These are phyloP conservation scores for Diarsia mendica DNA, from an alignment of 2,888 invertebrate genomes.

Conservation along the genomic window DNA sequence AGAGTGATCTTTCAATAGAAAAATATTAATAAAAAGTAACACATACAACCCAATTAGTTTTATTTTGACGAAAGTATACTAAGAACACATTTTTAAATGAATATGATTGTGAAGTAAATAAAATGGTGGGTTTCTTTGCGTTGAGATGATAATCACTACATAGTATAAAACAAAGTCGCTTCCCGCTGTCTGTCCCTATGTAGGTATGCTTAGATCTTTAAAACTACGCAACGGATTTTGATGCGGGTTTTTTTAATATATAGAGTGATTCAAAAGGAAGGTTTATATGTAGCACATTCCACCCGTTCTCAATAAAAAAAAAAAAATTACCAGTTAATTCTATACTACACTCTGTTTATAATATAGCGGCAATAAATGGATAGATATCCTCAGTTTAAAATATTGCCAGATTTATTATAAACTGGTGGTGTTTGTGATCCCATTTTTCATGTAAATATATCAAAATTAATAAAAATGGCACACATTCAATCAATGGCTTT, in stretches of 20 bases:
- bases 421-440: background rate
- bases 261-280: too few relatives aligned
- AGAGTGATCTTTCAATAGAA: background rate
- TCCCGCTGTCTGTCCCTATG: too few relatives aligned
- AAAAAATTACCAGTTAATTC: background rate
- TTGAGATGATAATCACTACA: background rate
- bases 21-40: background rate
- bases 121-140: background rate
- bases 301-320: background rate
- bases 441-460: background rate
- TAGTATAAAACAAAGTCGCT: too few relatives aligned
- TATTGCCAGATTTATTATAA: background rate
- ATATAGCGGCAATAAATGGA: background rate
- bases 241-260: too few relatives aligned
- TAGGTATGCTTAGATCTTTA: too few relatives aligned
- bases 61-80: background rate
- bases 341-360: background rate
- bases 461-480: constrained; percentile 4
- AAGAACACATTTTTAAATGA: background rate
- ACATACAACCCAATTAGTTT: constrained; percentile 2
- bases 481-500: background rate
- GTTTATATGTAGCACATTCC: too few relatives aligned
- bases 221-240: too few relatives aligned
- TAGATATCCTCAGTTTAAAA: background rate
- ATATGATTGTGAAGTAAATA: background rate